Base-by-base conservation (phyloP, 2,113 vertebrate genomes). In the Mastomys coucha region DNA sequence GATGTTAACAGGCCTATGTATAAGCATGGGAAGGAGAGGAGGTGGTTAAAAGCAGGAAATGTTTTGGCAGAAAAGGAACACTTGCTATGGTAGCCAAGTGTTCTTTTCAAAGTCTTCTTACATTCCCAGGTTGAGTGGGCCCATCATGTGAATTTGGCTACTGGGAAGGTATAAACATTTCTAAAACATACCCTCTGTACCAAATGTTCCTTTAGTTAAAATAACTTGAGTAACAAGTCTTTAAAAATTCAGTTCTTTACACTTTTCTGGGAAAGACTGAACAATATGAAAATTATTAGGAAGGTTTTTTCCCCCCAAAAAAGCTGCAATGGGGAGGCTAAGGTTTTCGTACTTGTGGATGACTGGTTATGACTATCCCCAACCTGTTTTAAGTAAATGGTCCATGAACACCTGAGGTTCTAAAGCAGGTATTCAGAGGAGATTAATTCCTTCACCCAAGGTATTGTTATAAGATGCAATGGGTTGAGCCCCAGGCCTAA, bases 191-290 rank as follows among this genome's bases (percentile, higher is more conserved):
- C 56, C 82, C 56, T 94, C 88, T 65, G 72, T 77, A 94, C 97
- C 97, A 98, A 96, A 94, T 98, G 97, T 97, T 97, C 86, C 70
- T 91, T 96, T 93, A 78, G 72, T 88, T 97, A 93, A 97, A 98
- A 97, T 82, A 91, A 39, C 89, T 96, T 33, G 86, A 97, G 65
- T 67, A 72, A 96, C 89, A 72, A 19, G 33, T 86, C 88, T 88
- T 89, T 60, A 17, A n/a, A 96, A 87, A 91, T 51, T 82, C 12
- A 93, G 86, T 86, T 82, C 42, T 78, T 80, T 80, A 89, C 20
- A 76, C n/a, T 93, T 65, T 96, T 91, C 94, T 75, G 82, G 88
- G 72, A 94, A 24, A 92, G 1, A 73, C 51, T 58, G 45, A 65
- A 81, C 36, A 70, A 51, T 19, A 86, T 14, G 67, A 86, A 63